Evolutionary conservation across 2,113 vertebrate species (phyloP).

Genomic region (Cavia porcellus): DNA sequence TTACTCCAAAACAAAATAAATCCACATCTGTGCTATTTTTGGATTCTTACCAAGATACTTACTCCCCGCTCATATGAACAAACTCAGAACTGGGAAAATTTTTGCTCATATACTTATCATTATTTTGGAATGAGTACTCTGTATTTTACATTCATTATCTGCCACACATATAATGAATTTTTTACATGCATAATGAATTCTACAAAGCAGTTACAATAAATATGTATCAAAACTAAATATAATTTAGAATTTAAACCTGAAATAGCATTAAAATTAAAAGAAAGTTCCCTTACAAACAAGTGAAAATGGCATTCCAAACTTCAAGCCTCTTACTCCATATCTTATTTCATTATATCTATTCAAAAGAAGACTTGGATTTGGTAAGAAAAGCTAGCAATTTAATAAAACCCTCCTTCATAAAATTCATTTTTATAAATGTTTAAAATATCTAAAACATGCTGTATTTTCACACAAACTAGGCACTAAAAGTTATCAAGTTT

Average conservation of each 20-base stretch:
- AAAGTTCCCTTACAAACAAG: neutral
- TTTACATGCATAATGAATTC: neutral
- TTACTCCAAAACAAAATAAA: constrained; percentile 79
- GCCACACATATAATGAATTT: neutral
- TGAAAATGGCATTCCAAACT: neutral
- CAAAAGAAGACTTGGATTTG: constrained; percentile 37
- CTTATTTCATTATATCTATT: constrained; percentile 16
- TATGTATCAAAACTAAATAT: neutral
- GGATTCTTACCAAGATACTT: constrained; percentile 79
- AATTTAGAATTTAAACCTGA: constrained; percentile 52
- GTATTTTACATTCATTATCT: constrained; percentile 59
- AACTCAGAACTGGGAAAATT: constrained; percentile 55
- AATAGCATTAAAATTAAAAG: constrained; percentile 1
- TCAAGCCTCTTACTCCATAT: neutral
- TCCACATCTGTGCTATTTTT: constrained; percentile 86
- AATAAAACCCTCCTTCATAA: constrained; percentile 31
- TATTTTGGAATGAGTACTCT: constrained; percentile 68
- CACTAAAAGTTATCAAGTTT: constrained; percentile 55
- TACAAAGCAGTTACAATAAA: constrained; percentile 46
- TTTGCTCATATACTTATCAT: constrained; percentile 44
- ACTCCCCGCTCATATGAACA: constrained; percentile 74
- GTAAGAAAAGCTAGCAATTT: neutral
- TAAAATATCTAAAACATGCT: constrained; percentile 44
- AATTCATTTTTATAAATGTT: constrained; percentile 27
- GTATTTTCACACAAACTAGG: neutral